phyloP scores from a whole-genome alignment of 2,797 vertebrate species.

The Chromis chromis region DNA sequence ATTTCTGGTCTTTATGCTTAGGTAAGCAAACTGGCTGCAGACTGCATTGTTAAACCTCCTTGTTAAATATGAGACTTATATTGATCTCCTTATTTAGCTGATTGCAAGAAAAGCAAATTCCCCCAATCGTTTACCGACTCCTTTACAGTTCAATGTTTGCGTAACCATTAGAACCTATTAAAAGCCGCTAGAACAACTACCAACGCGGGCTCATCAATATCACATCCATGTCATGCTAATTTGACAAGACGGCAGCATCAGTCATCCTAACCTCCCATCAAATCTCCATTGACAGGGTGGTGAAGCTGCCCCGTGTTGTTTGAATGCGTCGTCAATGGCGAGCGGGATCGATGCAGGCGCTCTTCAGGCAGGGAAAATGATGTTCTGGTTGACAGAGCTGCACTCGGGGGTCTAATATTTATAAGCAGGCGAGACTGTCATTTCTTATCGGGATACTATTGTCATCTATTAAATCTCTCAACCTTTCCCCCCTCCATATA shows the following conservation, averaged over 20 bases:
- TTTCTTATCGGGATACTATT: slow-evolving; percentile 34
- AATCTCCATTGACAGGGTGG: slow-evolving; percentile 60
- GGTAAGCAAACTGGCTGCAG: too few relatives aligned
- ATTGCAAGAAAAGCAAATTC: background rate
- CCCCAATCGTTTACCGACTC: background rate
- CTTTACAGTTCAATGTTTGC: background rate
- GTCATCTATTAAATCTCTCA: slow-evolving; percentile 42
- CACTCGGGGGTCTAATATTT: slow-evolving; percentile 53
- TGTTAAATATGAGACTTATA: too few relatives aligned
- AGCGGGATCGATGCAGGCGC: slow-evolving; percentile 54
- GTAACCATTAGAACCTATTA: slow-evolving; percentile 11
- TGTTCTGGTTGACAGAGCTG: slow-evolving; percentile 50
- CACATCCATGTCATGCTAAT: slow-evolving; percentile 51
- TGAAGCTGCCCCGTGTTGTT: slow-evolving; percentile 39
- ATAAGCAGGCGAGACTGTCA: slow-evolving; percentile 30
- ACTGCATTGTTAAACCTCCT: too few relatives aligned
- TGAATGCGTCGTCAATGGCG: slow-evolving; percentile 31
- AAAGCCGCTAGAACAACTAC: background rate
- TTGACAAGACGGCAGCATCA: slow-evolving; percentile 58
- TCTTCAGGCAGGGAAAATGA: slow-evolving; percentile 40
- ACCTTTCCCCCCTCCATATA: slow-evolving; percentile 7
- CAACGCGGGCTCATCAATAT: slow-evolving; percentile 25
- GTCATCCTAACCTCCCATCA: slow-evolving; percentile 63
- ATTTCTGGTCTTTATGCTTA: too few relatives aligned
- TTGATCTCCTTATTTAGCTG: background rate